These are phyloP conservation scores for Cheilosia vulpina DNA, from an alignment of 2,888 invertebrate species.

Conservation along the genomic window DNA sequence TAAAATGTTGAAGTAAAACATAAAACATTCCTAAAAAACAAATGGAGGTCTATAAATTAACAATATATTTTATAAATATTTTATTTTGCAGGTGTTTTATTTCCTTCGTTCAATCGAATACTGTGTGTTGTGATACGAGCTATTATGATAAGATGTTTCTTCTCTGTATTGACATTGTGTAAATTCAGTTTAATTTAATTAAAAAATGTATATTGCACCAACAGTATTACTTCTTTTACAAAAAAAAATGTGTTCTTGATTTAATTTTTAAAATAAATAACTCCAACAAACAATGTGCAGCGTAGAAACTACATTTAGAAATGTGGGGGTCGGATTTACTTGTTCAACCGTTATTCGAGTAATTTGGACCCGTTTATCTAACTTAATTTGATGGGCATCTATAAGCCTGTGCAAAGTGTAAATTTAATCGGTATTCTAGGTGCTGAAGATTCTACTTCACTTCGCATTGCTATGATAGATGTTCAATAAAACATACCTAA, in stretches of 20 bases:
- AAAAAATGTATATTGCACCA: constrained; percentile 50
- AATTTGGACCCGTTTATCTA: no score
- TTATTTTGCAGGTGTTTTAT: constrained; percentile 42
- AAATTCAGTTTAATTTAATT: constrained; percentile 47
- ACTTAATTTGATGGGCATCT: no score
- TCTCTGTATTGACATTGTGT: constrained; percentile 54
- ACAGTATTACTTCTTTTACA: constrained; percentile 35
- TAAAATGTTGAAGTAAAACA: constrained; percentile 23
- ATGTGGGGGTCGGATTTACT: no score
- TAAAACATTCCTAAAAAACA: constrained; percentile 56
- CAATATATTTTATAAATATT: constrained; percentile 64
- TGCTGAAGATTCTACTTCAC: no score
- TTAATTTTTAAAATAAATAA: background rate
- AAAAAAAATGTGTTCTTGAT: background rate
- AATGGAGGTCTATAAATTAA: constrained; percentile 23
- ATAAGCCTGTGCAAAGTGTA: no score
- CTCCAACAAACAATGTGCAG: no score
- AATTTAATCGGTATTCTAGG: no score
- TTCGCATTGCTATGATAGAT: no score
- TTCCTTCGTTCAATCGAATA: constrained; percentile 49
- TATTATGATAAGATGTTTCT: constrained; percentile 56
- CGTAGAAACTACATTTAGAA: no score
- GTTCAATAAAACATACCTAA: no score
- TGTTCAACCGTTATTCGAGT: no score
- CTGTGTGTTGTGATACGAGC: constrained; percentile 66